phyloP scores from a whole-genome alignment of 2,797 vertebrate genomes.

The Tinamus major region DNA sequence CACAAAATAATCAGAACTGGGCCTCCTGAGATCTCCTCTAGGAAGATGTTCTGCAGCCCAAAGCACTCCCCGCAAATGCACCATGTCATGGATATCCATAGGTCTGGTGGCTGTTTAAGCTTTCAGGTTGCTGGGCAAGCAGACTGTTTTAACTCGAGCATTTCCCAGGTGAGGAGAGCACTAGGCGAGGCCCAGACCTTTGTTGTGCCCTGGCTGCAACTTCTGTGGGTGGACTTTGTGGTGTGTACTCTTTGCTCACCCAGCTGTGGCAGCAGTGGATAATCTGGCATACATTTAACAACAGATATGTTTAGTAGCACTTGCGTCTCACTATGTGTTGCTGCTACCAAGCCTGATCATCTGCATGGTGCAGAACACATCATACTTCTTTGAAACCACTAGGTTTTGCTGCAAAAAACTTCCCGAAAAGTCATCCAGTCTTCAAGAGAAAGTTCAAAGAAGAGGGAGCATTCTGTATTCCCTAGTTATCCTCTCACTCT shows the following conservation, averaged over 20 bases:
- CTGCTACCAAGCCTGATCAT: neutral
- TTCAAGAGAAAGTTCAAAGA: neutral
- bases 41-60: neutral
- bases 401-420: neutral
- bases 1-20: neutral
- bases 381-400: neutral
- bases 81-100: accelerated
- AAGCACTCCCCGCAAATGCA: neutral
- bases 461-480: neutral
- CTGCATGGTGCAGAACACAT: neutral
- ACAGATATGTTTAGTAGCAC: neutral
- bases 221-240: neutral
- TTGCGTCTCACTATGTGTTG: neutral
- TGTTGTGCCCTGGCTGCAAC: too few relatives aligned
- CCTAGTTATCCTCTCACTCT: neutral
- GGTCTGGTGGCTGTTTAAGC: neutral
- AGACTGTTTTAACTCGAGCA: neutral
- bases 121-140: neutral
- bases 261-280: neutral
- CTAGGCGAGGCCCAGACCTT: neutral
- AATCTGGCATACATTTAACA: neutral
- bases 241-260: neutral
- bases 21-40: neutral
- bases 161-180: neutral
- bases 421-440: neutral